Evolutionary conservation across 2,888 invertebrate genomes (phyloP).

Genomic region (Cerastis rubricosa): DNA sequence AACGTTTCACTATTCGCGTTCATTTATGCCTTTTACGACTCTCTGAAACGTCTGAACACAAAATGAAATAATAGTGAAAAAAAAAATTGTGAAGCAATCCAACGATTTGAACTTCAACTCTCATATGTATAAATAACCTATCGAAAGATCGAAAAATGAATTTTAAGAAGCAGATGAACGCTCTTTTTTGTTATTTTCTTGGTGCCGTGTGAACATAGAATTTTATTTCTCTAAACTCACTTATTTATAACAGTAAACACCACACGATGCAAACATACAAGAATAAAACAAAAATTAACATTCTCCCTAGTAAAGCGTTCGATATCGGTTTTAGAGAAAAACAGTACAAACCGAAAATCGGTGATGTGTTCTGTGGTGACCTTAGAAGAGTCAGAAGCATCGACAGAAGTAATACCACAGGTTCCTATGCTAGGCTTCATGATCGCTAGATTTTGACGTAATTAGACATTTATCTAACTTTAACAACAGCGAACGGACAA

Average conservation of each 20-base stretch:
- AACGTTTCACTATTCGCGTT: neutral
- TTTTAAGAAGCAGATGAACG: neutral
- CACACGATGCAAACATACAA: neutral
- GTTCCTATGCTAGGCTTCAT: neutral
- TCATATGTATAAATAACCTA: neutral
- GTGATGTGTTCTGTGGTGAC: neutral
- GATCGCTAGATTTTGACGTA: slow-evolving; percentile 1
- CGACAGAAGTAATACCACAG: neutral
- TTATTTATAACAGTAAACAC: neutral
- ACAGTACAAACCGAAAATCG: neutral
- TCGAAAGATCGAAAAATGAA: neutral
- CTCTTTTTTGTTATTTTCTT: neutral
- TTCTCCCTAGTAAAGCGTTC: neutral
- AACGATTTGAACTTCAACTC: neutral
- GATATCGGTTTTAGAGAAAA: neutral
- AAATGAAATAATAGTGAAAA: neutral
- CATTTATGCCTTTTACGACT: too few species aligned
- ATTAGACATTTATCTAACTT: neutral
- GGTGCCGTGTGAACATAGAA: neutral
- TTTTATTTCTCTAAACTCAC: neutral
- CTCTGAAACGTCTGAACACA: neutral
- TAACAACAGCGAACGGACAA: neutral
- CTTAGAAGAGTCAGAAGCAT: neutral
- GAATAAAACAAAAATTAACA: neutral
- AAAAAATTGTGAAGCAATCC: neutral